Evolutionary conservation across 2,797 vertebrate genomes (phyloP), one percentile per base, ranked within the genome.

Genomic region (Pangasius mekongensis): DNA sequence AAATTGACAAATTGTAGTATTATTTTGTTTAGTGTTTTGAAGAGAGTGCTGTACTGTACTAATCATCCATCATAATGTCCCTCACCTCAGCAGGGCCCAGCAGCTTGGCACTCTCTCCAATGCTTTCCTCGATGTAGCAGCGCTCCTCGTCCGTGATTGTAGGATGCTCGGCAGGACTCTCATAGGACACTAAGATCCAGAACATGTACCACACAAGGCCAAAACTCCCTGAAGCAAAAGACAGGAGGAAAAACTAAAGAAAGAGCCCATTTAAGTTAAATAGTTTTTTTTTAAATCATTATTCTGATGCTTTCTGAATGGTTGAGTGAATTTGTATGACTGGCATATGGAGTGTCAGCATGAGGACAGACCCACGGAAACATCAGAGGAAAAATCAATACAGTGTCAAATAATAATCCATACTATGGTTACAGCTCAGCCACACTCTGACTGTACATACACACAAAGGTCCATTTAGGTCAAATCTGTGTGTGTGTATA

Each of bases 61-160:
- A 33, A 36, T 11, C 8, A 80, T 56, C 33, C 33, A 49, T 52
- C 20, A 39, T 71, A 76, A 33, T 49, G n/a, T 62, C 43, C 69
- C 96, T 97, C 95, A 99, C 98, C 95, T 98, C 98, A 91, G 97
- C 88, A 90, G 97, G 96, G 87, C 98, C 98, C 92, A 96, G 94
- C 90, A 99, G 95, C 90, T 96, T 97, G 91, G 96, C 97, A 89
- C 97, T 98, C 93, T 99, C 98, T 91, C 98, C 98, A 78, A 99
- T 99, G 95, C 98, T 99, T 93, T 99, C 98, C 94, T 99, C 98
- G 91, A 99, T 99, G 94, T 98, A 99, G 93, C 96, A 96, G 91
- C 98, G 97, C 90, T 99, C 98, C 95, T 99, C 98, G 13, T 98
- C 97, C 24, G 97, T 96, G 93, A 99, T 99, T 5, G 98, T 97